Evolutionary conservation across 2,888 invertebrate species (phyloP), one percentile per base, ranked within the genome.

Genomic region (Aphodius granarius): DNA sequence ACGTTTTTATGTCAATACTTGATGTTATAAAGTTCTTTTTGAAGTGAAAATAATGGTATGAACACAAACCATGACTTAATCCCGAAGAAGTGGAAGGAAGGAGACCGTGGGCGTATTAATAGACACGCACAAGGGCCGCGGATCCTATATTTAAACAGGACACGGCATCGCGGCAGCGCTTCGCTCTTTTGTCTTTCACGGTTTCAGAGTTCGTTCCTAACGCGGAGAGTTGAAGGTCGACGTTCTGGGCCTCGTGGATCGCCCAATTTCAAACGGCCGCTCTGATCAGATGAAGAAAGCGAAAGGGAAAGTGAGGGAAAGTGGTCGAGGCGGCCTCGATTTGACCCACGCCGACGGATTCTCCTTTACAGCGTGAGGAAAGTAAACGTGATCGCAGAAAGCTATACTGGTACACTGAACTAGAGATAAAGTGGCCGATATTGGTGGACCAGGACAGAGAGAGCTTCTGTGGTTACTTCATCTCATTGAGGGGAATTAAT

Each of bases 131-230:
- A 79, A 76, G 74, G 71, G 66, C 21, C 16, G 68, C 20, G 9
- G 78, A 66, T 76, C 73, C 79, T 81, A 78, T 80, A 79, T 81
- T 81, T 81, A 81, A 80, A 75, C 76, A 76, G 77, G 76, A 77
- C 74, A 74, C 77, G 76, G 75, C 79, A 78, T 77, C 74, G 75
- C 73, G 75, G 75, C 79, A 80, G 79, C 3, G 79, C 80, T 80
- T 80, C 80, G 80, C 78, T 73, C 78, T 77, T 78, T 78, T 78
- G 79, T 78, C 78, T 78, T 75, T 73, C 43, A n/a, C n/a, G 43
- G 72, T 17, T 19, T 71, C 71, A 43, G 73, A 75, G 75, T 72
- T 75, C 72, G 73, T 75, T 75, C 72, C 75, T 75, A 75, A 75
- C 72, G 72, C 72, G 66, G 68, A 22, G 68, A 22, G 68, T 20